These are phyloP conservation scores for Patella vulgata DNA, from an alignment of 1,140 invertebrate species.

Conservation along the genomic window DNA sequence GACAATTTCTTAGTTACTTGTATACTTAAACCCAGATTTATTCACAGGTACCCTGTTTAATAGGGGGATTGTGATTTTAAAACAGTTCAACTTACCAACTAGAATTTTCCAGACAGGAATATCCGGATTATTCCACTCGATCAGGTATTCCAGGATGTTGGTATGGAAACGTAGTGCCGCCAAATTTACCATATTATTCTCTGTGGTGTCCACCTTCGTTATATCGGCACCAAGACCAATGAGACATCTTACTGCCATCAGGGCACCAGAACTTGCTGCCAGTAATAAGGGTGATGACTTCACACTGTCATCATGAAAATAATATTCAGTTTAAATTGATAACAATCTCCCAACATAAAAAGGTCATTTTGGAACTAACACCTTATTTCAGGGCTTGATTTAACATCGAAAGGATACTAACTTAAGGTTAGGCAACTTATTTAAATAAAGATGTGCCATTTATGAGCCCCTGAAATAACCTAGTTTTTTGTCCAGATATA, in stretches of 20 bases:
- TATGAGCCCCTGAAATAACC: too few species aligned
- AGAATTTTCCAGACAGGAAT: slow-evolving; percentile 63
- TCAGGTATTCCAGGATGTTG: slow-evolving; percentile 64
- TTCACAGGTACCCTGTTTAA: too few species aligned
- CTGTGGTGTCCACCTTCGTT: slow-evolving; percentile 41
- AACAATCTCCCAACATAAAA: too few species aligned
- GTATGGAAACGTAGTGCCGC: slow-evolving; percentile 63
- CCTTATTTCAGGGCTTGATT: not conserved
- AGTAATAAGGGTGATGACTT: slow-evolving; percentile 62
- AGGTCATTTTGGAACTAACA: not conserved
- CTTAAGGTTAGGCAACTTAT: too few species aligned
- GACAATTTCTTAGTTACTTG: too few species aligned
- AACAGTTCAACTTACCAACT: slow-evolving; percentile 56
- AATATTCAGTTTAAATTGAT: not conserved
- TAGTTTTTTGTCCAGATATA: too few species aligned
- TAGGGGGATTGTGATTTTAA: too few species aligned
- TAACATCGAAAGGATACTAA: not conserved
- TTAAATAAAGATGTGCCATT: too few species aligned
- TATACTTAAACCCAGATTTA: too few species aligned
- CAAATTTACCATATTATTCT: slow-evolving; percentile 62
- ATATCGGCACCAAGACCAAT: slow-evolving; percentile 58
- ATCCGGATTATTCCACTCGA: slow-evolving; percentile 54
- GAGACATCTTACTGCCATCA: slow-evolving; percentile 59
- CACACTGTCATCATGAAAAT: slow-evolving; percentile 39
- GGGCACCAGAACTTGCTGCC: slow-evolving; percentile 62